phyloP scores from a whole-genome alignment of 2,113 vertebrate genomes.

The Apodemus sylvaticus region DNA sequence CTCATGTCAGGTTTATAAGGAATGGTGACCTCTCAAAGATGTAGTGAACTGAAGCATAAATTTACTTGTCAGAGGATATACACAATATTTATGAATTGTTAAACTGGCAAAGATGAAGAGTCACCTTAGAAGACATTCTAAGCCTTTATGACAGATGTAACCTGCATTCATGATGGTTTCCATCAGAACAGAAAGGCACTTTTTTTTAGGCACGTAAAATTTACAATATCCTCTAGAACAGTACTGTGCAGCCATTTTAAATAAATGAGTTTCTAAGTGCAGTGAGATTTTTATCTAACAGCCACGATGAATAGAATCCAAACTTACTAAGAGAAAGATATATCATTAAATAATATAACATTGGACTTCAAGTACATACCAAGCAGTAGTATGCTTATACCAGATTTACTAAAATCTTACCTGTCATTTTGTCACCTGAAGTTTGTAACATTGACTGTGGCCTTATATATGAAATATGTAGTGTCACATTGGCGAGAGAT shows the following conservation, averaged over 20 bases:
- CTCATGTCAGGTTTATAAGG: no score
- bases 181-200: background rate
- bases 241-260: background rate
- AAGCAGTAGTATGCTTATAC: conserved; percentile 18
- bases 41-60: background rate
- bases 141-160: background rate
- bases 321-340: conserved; percentile 29
- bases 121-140: background rate
- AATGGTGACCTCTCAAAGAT: background rate
- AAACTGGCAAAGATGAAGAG: background rate
- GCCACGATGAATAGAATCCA: background rate
- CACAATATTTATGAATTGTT: background rate
- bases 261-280: background rate
- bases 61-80: background rate
- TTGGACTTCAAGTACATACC: conserved; percentile 44
- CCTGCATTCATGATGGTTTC: background rate
- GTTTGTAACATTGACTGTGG: conserved; percentile 41
- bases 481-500: conserved; percentile 35
- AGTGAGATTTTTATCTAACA: conserved; percentile 20
- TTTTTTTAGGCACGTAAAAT: background rate
- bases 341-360: conserved; percentile 52
- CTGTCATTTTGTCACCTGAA: conserved; percentile 26
- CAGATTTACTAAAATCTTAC: conserved; percentile 59
- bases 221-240: background rate
- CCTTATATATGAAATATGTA: conserved; percentile 59